These are phyloP conservation scores for Mareca penelope DNA, from an alignment of 2,797 vertebrate genomes.

Conservation along the genomic window DNA sequence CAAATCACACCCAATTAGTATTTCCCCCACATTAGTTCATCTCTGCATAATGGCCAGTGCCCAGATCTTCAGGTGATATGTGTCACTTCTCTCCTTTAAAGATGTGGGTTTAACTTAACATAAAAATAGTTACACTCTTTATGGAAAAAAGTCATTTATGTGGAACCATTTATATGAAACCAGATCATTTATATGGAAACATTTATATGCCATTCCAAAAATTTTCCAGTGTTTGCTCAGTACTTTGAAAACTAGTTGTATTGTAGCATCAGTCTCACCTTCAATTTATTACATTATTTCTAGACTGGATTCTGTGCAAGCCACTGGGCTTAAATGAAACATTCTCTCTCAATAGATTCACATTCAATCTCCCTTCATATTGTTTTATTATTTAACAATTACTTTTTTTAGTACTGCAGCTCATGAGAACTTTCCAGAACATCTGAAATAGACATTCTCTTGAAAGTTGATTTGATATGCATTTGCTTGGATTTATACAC, in stretches of 20 bases:
- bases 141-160: background rate
- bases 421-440: background rate
- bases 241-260: background rate
- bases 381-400: background rate
- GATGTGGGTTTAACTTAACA: background rate
- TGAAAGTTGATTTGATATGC: background rate
- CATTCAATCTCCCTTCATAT: background rate
- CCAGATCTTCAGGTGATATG: background rate
- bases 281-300: conserved; percentile 14
- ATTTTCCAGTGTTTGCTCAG: background rate
- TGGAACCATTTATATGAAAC: background rate
- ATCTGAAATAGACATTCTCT: background rate
- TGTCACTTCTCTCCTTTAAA: background rate
- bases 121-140: background rate
- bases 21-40: background rate
- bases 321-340: conserved; percentile 6
- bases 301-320: background rate
- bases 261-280: background rate
- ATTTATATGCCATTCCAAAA: background rate
- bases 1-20: background rate
- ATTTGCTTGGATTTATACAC: background rate
- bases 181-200: background rate
- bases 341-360: background rate
- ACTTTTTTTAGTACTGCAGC: background rate
- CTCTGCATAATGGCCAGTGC: background rate